phyloP scores from a whole-genome alignment of 2,888 invertebrate species.

The Eristalis tenax region DNA sequence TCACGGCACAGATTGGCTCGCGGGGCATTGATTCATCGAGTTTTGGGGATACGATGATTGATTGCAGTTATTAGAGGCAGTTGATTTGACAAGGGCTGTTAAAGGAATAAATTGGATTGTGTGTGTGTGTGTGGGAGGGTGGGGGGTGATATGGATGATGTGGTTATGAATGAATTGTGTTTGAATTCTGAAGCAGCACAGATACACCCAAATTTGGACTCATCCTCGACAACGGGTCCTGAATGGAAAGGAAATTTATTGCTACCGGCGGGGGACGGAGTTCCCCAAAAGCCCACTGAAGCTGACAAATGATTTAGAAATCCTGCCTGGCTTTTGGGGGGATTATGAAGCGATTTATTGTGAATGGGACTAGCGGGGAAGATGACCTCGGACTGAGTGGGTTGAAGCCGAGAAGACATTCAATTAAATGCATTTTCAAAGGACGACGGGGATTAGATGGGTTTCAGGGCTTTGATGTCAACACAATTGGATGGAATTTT shows the following conservation, averaged over 20 bases:
- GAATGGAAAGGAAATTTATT: background rate
- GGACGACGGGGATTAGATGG: too few species aligned
- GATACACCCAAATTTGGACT: background rate
- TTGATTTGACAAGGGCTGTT: background rate
- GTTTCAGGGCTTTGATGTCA: too few species aligned
- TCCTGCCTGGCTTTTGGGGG: background rate
- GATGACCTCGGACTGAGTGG: background rate
- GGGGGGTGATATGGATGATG: background rate
- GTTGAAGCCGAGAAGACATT: background rate
- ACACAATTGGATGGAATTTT: too few species aligned
- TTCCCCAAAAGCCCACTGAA: background rate
- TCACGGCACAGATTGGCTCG: background rate
- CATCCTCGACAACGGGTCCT: background rate
- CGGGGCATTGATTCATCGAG: background rate
- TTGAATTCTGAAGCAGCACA: background rate
- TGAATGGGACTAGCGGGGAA: background rate
- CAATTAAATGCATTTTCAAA: too few species aligned
- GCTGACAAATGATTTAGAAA: background rate
- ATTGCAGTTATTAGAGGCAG: conserved; percentile 10
- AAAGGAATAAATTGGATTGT: background rate
- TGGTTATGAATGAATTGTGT: background rate
- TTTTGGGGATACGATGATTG: conserved; percentile 6
- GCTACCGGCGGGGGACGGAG: background rate
- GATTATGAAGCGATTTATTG: background rate
- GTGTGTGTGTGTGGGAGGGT: background rate